phyloP scores from a whole-genome alignment of 2,113 vertebrate species.

The Microcebus griseorufus region DNA sequence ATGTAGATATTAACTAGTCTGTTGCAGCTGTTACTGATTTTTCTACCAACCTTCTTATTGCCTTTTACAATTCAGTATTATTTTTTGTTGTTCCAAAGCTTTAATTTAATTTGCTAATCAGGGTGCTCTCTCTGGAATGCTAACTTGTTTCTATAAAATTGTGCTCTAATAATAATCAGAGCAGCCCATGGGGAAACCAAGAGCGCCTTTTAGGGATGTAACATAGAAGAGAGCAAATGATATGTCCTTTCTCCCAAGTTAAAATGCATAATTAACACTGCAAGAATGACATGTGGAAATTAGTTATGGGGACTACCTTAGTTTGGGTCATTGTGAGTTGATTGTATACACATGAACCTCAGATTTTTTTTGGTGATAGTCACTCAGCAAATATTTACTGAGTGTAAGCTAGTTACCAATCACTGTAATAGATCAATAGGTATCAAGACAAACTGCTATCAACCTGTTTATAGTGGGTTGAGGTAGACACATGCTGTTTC shows the following conservation, averaged over 20 bases:
- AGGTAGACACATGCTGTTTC: neutral
- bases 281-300: neutral
- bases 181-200: neutral
- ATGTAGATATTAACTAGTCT: neutral
- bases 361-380: neutral
- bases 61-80: neutral
- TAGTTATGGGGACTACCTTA: neutral
- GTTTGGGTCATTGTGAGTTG: conserved; percentile 28
- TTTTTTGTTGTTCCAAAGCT: neutral
- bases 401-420: neutral
- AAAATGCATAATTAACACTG: neutral
- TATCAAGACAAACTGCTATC: neutral
- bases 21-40: neutral
- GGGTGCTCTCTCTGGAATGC: conserved; percentile 41
- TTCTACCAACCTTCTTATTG: neutral
- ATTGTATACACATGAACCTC: neutral
- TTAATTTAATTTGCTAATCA: conserved; percentile 11
- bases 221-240: neutral
- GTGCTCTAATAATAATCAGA: neutral
- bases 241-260: conserved; percentile 18
- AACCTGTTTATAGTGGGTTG: neutral
- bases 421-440: neutral
- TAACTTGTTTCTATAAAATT: conserved; percentile 10
- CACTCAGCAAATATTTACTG: conserved; percentile 12
- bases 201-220: neutral